Base-by-base conservation (phyloP, 2,888 invertebrate genomes). In the Syrista parreyssii region DNA sequence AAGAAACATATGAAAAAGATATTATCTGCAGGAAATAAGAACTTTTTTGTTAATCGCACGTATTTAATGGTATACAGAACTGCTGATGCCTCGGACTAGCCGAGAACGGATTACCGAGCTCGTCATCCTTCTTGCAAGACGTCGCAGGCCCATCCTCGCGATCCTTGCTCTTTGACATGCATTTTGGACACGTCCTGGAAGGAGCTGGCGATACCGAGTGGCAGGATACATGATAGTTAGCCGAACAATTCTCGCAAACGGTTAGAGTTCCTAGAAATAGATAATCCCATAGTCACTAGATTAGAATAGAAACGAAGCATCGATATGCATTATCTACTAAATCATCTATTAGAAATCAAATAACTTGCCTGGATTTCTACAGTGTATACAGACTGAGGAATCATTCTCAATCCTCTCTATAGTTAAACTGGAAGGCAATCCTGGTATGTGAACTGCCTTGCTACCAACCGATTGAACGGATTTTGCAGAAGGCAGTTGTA, bases 171-270 rank as follows among this genome's bases (percentile, higher is more conserved):
- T 84, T 86, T 23, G 83, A 83, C 32, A 91, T 88, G 82, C 93
- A 93, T 82, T 91, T 92, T 11, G 93, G 93, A 84, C 93, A 93
- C 78, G 91, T 92, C 75, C 91, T 89, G 12, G 92, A 90, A 3
- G 92, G 91, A 73, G 92, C 90, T 12, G 93, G 88, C 11, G 92
- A 92, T 74, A 92, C 88, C 80, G 93, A 92, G 84, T 93, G 93
- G 83, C 93, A 93, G 75, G 92, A 92, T 12, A 93, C 88, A 83
- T 93, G 93, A 86, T 93, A 93, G 80, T 92, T 92, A 77, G 92
- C 91, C 76, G 91, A 86, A 84, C 93, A 93, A 80, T 89, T 90
- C 81, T 93, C 93, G 82, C 93, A 93, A n/a, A 91, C 87, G 33
- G 91, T 87, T 79, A 93, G 85, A 34, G 90, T 89, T 80, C 93